Evolutionary conservation across 2,113 vertebrate genomes (phyloP), one percentile per base, ranked within the genome.

Genomic region (Cyprinodon tularosa): DNA sequence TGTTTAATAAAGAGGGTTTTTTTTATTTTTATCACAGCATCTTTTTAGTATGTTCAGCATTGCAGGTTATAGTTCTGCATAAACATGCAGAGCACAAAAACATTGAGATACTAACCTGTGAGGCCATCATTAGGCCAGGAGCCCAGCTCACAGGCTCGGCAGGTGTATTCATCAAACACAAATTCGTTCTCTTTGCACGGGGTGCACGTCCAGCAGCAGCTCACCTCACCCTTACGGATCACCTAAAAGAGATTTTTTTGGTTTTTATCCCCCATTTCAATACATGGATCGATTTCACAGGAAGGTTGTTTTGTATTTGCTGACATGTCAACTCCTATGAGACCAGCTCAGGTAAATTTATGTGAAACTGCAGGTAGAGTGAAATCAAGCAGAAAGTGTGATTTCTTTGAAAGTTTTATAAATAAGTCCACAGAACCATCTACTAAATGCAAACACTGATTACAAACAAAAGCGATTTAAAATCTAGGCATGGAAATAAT

Each of bases 171-270:
- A 44, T 99, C 98, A 76, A 93, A 98, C 39, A 99, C 96, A 66
- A 96, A 97, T 81, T 99, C 98, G 0, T 99, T 99, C 38, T 99
- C 98, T 82, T 99, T 99, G 65, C 98, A 99, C 12, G 95, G 97
- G 1, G 98, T 99, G 75, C 98, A 99, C 3, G 97, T 99, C 98
- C 98, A 99, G 36, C 97, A 99, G 71, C 98, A 99, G 87, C 98
- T 99, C 79, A 98, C 98, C 91, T 99, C 98, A 47, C 98, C 98
- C 91, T 99, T 99, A 83, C 98, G 96, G 83, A 99, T 99, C 48
- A 99, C 98, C 98, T 99, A 77, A 8, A 62, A 62, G 29, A 20
- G 65, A 68, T 60, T 66, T 15, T 20, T 17, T 8, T 20, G 8
- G 8, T 20, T 57, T 63, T n/a, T 20, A n/a, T 60, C 45, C 39